Evolutionary conservation across 2,797 vertebrate species (phyloP), one percentile per base, ranked within the genome.

Genomic region (Gila robusta): DNA sequence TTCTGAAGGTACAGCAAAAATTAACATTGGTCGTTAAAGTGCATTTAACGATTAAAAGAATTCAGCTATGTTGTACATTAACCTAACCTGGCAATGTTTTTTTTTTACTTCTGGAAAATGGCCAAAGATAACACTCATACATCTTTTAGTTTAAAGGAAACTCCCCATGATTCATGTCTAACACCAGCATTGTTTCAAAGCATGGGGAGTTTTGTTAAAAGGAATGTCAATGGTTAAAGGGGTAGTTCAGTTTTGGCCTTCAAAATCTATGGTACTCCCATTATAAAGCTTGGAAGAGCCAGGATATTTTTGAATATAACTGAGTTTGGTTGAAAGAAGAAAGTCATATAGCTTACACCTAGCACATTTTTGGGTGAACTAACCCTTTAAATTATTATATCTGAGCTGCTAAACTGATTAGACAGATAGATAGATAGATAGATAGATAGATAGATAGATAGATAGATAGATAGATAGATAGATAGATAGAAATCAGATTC

Each of bases 401-500:
- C 16, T 41, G 16, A 59, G 37, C 4, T 44, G 77, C 2, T 44
- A 17, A 12, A 32, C 2, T 21, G 35, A 39, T 9, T 1, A 14
- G n/a, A 64, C 4, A 26, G n/a, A 62, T 0, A 26, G 62, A 2
- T 35, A 35, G 66, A 67, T 35, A 35, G 66, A 67, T 8, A 67
- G 64, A 67, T 17, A 67, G 64, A 67, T 19, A 28, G 62, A 69
- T 69, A 37, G 66, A 19, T 37, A 56, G 52, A 56, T 21, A 56
- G 52, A 56, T 23, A 56, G 52, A 54, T 21, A 54, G 52, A 54
- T 54, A 47, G 39, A 72, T 17, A n/a, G 12, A 49, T 5, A 35
- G 35, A 35, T 35, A 35, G 35, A 35, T 35, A 35, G 35, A 35
- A 16, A 49, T 6, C 4, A 71, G 39, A 91, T 90, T 85, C 69